A percentile compares a stretch with the other conserved stretches of the same genome.
These are phyloP conservation scores for Sericinus montela DNA, from an alignment of 2,888 invertebrate genomes.

Conservation along the genomic window DNA sequence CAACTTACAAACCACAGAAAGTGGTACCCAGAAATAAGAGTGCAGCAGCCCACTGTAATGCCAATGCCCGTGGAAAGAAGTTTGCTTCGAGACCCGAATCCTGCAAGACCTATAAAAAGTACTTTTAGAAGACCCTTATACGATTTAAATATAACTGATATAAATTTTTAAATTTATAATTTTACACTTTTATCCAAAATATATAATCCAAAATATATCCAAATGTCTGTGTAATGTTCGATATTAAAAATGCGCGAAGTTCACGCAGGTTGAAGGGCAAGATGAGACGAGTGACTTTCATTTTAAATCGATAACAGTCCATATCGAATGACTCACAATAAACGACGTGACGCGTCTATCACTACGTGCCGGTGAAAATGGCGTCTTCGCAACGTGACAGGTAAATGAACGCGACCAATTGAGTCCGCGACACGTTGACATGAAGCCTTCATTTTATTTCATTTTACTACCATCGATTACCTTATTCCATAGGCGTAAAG, in stretches of 20 bases:
- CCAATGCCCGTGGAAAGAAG: too few relatives aligned
- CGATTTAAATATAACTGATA: too few relatives aligned
- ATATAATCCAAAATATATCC: too few relatives aligned
- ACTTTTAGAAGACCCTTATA: too few relatives aligned
- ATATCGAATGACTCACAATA: slow-evolving; percentile 26
- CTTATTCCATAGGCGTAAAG: not conserved
- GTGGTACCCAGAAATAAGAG: too few relatives aligned
- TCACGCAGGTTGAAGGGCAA: slow-evolving; percentile 2
- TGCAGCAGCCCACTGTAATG: too few relatives aligned
- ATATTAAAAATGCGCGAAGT: not conserved
- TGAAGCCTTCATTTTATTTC: slow-evolving; percentile 18
- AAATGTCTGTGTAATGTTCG: too few relatives aligned
- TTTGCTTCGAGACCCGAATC: too few relatives aligned
- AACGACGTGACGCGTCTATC: slow-evolving; percentile 21
- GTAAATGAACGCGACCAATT: slow-evolving; percentile 36
- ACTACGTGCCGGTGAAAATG: slow-evolving; percentile 20
- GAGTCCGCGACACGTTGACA: slow-evolving; percentile 34
- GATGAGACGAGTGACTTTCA: slow-evolving; percentile 16
- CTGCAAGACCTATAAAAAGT: too few relatives aligned
- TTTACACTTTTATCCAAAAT: too few relatives aligned
- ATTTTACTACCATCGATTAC: not conserved
- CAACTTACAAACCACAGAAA: too few relatives aligned
- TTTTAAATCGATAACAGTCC: slow-evolving; percentile 22
- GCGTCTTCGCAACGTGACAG: slow-evolving; percentile 33
- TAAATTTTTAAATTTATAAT: too few relatives aligned